A percentile compares a stretch with the other conserved stretches of the same genome.
Evolutionary conservation across 2,888 invertebrate species (phyloP).

Genomic region (Buathra laborator): DNA sequence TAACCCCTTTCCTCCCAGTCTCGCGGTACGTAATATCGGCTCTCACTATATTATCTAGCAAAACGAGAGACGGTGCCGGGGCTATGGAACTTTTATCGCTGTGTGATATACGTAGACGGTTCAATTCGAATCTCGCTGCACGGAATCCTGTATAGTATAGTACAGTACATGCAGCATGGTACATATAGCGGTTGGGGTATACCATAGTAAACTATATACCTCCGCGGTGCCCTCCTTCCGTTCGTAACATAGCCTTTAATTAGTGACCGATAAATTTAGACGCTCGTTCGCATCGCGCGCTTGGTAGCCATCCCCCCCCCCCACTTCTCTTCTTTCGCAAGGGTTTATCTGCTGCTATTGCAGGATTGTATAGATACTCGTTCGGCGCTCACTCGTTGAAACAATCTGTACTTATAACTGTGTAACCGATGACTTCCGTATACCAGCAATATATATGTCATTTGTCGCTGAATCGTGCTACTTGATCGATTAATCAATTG

Average conservation of each 20-base stretch:
- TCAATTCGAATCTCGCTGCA: constrained; percentile 75
- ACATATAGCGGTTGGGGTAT: constrained; percentile 33
- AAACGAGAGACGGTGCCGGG: constrained; percentile 55
- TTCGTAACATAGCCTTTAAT: constrained; percentile 78
- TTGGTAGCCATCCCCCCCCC: constrained; percentile 58
- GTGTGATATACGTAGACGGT: constrained; percentile 72
- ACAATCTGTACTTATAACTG: constrained; percentile 49
- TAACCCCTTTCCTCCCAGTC: neutral
- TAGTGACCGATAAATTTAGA: constrained; percentile 79
- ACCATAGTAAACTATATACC: constrained; percentile 54
- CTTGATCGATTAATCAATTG: neutral
- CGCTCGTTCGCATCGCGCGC: constrained; percentile 60
- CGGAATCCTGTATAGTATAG: constrained; percentile 63
- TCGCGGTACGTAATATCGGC: constrained; percentile 46
- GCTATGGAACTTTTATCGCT: constrained; percentile 59
- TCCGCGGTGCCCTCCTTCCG: constrained; percentile 71
- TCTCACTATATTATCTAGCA: constrained; percentile 56
- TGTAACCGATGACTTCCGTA: neutral
- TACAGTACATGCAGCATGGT: constrained; percentile 29
- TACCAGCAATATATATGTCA: neutral
- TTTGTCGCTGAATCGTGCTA: neutral
- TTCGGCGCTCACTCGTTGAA: constrained; percentile 50
- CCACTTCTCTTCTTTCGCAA: constrained; percentile 38
- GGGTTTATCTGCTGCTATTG: constrained; percentile 65
- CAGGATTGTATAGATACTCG: constrained; percentile 47